phyloP scores from a whole-genome alignment of 2,113 vertebrate genomes.

The sheep (Ovis aries) region DNA sequence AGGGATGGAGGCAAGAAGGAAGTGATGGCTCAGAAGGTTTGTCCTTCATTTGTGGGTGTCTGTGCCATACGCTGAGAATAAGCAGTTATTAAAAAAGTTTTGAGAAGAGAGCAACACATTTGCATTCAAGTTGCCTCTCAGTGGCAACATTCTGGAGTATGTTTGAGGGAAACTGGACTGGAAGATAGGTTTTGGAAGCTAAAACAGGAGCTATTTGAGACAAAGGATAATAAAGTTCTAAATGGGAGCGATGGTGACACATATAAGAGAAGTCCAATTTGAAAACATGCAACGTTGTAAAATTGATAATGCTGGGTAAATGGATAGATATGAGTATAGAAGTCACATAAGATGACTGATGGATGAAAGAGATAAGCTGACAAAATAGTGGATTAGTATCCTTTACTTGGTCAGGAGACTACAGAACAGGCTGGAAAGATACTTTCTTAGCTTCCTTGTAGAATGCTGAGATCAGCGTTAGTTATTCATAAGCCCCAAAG shows the following conservation, averaged over 20 bases:
- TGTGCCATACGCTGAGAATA: neutral
- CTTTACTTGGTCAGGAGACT: neutral
- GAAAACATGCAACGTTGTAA: neutral
- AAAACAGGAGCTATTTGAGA: neutral
- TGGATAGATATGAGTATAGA: neutral
- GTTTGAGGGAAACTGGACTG: neutral
- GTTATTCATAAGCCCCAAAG: neutral
- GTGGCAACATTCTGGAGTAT: neutral
- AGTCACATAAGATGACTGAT: neutral
- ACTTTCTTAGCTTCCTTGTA: neutral
- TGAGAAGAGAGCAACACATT: neutral
- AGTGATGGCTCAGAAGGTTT: neutral
- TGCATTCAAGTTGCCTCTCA: neutral
- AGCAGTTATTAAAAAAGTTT: neutral
- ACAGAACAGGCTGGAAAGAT: neutral
- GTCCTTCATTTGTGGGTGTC: neutral
- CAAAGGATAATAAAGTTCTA: neutral
- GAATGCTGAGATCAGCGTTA: neutral
- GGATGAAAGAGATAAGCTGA: neutral
- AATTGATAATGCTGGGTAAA: neutral
- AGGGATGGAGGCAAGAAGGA: neutral
- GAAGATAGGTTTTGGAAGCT: neutral
- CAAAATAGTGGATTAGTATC: neutral
- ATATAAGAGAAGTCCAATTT: neutral
- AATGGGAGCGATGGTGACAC: neutral